phyloP scores from a whole-genome alignment of 2,888 invertebrate genomes.

The Conops quadrifasciatus region DNA sequence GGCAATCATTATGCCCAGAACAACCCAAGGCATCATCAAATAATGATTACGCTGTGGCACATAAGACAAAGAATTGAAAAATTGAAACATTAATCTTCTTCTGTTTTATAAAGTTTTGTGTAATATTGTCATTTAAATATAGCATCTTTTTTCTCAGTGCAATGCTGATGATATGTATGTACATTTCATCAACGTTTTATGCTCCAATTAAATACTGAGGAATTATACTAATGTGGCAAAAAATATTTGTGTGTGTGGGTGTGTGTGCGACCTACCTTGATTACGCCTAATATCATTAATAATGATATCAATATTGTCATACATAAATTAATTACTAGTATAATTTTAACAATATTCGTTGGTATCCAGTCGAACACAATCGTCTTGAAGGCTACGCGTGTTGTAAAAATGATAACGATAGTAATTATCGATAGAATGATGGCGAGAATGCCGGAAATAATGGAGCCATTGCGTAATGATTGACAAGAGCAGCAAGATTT shows the following conservation, averaged over 20 bases:
- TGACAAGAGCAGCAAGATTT: conserved; percentile 77
- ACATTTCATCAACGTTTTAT: background rate
- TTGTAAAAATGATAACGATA: conserved; percentile 74
- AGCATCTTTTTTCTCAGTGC: background rate
- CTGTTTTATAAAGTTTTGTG: too few species aligned
- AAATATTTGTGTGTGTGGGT: background rate
- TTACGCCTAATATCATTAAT: conserved; percentile 77
- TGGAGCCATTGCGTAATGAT: conserved; percentile 77
- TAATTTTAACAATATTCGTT: conserved; percentile 76
- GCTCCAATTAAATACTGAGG: background rate
- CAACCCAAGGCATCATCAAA: conserved; percentile 86
- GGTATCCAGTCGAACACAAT: conserved; percentile 78
- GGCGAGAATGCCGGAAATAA: conserved; percentile 76
- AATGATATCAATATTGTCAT: conserved; percentile 84
- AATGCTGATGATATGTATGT: too few species aligned
- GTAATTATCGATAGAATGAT: conserved; percentile 79
- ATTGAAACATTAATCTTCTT: too few species aligned
- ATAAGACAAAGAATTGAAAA: conserved; percentile 45
- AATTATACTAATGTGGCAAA: too few species aligned
- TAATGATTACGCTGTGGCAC: conserved; percentile 76
- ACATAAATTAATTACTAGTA: conserved; percentile 79
- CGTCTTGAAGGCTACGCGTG: conserved; percentile 77
- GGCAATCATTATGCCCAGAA: conserved; percentile 81
- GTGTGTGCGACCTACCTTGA: conserved; percentile 70
- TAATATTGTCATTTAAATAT: too few species aligned